Evolutionary conservation across 2,113 vertebrate genomes (phyloP).

Genomic region (Pseudois nayaur): DNA sequence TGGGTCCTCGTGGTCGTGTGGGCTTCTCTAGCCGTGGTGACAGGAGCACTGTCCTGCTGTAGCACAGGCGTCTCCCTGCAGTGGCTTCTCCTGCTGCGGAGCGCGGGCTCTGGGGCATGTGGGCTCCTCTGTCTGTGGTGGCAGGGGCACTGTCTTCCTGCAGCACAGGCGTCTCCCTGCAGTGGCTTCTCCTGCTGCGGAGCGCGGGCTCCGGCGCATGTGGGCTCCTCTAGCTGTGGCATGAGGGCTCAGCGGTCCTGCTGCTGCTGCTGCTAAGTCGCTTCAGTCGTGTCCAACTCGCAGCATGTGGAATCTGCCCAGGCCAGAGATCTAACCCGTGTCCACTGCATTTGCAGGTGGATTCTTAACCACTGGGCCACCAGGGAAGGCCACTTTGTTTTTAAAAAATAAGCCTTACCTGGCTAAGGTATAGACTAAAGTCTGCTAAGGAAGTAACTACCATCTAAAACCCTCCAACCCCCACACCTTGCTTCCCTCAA

Average conservation of each 20-base stretch:
- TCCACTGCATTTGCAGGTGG: neutral
- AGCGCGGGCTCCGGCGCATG: neutral
- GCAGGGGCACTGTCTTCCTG: neutral
- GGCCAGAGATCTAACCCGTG: neutral
- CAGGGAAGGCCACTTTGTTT: neutral
- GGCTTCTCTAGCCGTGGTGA: neutral
- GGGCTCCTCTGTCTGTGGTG: neutral
- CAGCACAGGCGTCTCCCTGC: neutral
- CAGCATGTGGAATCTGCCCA: neutral
- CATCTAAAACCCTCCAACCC: fast-evolving
- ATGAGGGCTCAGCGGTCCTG: neutral
- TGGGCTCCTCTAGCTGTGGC: neutral
- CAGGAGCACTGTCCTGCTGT: neutral
- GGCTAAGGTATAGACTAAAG: neutral
- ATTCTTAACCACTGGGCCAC: neutral
- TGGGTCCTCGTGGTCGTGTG: fast-evolving
- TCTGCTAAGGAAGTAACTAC: neutral
- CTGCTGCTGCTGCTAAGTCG: too few relatives aligned
- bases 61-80: neutral
- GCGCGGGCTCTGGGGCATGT: neutral
- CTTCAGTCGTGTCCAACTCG: too few relatives aligned
- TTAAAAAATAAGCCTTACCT: neutral
- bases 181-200: neutral
- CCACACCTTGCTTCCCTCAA: too few relatives aligned
- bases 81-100: neutral